A percentile compares a stretch with the other conserved stretches of the same genome.
These are phyloP conservation scores for Ganaspis sp. DNA, from an alignment of 1,140 invertebrate genomes.

Conservation along the genomic window DNA sequence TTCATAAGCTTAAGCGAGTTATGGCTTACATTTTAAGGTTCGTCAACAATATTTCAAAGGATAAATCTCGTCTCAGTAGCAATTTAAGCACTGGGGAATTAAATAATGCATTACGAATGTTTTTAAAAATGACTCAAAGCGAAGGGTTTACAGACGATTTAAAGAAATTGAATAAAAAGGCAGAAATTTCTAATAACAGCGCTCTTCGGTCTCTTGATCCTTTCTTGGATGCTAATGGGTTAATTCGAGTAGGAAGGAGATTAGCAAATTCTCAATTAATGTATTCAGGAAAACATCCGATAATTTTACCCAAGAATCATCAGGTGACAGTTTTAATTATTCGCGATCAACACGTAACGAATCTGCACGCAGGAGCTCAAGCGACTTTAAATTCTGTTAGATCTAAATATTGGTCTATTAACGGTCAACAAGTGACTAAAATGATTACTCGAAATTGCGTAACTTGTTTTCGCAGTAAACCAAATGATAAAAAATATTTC, in stretches of 20 bases:
- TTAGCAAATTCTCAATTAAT: constrained; percentile 33
- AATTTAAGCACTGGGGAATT: too few relatives aligned
- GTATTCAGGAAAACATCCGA: constrained; percentile 40
- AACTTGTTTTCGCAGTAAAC: constrained; percentile 28
- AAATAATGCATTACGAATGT: neutral
- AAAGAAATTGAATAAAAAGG: too few relatives aligned
- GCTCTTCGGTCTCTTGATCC: too few relatives aligned
- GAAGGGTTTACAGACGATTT: too few relatives aligned
- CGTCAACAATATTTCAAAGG: too few relatives aligned
- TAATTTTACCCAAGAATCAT: constrained; percentile 34
- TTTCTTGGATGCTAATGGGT: constrained; percentile 32
- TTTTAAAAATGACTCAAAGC: neutral
- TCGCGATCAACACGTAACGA: constrained; percentile 5
- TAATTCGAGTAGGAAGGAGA: constrained; percentile 43
- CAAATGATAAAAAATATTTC: too few relatives aligned
- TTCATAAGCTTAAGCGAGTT: too few relatives aligned
- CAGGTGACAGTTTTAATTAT: constrained; percentile 32
- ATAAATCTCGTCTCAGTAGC: too few relatives aligned
- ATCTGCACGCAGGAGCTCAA: constrained; percentile 27
- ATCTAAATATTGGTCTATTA: constrained; percentile 32
- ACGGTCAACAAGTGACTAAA: constrained; percentile 13
- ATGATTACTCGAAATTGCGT: constrained; percentile 12
- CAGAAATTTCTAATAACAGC: neutral
- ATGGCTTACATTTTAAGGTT: too few relatives aligned
- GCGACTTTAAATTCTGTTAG: constrained; percentile 27